These are phyloP conservation scores for Acipenser ruthenus DNA, from an alignment of 2,797 vertebrate genomes.

Conservation along the genomic window DNA sequence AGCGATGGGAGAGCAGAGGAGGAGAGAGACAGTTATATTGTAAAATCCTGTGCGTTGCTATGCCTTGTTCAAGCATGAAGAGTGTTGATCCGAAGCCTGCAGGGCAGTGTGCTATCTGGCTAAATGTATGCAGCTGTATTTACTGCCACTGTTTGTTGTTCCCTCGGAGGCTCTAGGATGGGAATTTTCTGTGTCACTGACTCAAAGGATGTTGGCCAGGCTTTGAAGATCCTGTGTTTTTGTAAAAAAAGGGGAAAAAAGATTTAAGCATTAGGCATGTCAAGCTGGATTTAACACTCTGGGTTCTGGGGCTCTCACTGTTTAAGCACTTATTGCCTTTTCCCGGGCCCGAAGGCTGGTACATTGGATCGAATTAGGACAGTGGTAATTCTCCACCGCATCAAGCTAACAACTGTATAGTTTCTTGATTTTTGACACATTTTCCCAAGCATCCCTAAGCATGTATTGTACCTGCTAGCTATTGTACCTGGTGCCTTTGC, in stretches of 20 bases:
- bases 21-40: constrained; percentile 31
- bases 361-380: constrained; percentile 13
- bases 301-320: constrained; percentile 32
- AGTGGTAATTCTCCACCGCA: constrained; percentile 7
- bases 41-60: constrained; percentile 33
- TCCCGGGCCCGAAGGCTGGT: constrained; percentile 15
- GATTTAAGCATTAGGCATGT: constrained; percentile 73
- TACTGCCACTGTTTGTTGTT: constrained; percentile 77
- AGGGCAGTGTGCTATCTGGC: constrained; percentile 54
- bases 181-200: constrained; percentile 93
- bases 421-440: constrained; percentile 54
- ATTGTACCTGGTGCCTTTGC: constrained; percentile 49
- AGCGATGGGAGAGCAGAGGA: constrained; percentile 36
- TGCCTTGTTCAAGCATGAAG: constrained; percentile 41
- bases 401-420: constrained; percentile 32
- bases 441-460: constrained; percentile 60
- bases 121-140: constrained; percentile 82
- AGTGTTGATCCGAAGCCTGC: constrained; percentile 19
- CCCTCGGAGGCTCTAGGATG: constrained; percentile 72
- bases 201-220: constrained; percentile 83
- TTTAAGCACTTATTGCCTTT: constrained; percentile 22
- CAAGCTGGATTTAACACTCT: constrained; percentile 66
- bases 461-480: constrained; percentile 53
- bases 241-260: constrained; percentile 53
- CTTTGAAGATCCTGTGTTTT: constrained; percentile 80